Evolutionary conservation across 2,888 invertebrate genomes (phyloP).

Genomic region (Therioaphis trifolii): DNA sequence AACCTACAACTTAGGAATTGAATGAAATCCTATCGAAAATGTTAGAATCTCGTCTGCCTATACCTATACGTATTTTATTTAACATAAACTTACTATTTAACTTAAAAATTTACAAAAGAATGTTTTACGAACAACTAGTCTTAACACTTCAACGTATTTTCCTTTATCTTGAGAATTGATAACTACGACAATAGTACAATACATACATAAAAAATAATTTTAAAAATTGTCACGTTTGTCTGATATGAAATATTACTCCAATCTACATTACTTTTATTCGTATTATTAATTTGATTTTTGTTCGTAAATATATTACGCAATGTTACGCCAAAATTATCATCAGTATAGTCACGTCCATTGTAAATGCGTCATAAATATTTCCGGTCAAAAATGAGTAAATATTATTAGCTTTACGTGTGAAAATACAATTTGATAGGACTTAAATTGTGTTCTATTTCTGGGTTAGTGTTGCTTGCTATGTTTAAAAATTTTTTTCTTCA

Average conservation of each 20-base stretch:
- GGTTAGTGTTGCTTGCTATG: conserved; percentile 14
- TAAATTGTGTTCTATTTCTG: conserved; percentile 38
- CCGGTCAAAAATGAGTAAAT: conserved; percentile 22
- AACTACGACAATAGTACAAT: neutral
- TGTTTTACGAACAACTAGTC: neutral
- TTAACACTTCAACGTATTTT: neutral
- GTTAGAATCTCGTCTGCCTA: neutral
- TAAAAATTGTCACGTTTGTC: conserved; percentile 46
- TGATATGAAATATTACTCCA: neutral
- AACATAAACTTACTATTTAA: neutral
- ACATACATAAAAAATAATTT: neutral
- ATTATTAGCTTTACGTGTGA: neutral
- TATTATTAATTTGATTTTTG: conserved; percentile 38
- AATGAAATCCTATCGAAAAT: neutral
- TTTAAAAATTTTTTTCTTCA: neutral
- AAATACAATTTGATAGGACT: conserved; percentile 8
- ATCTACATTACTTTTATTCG: neutral
- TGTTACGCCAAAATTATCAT: neutral
- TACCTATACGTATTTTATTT: neutral
- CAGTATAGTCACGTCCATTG: conserved; percentile 36
- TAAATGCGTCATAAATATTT: conserved; percentile 55
- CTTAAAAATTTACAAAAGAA: neutral
- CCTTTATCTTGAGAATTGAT: neutral
- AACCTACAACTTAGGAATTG: neutral
- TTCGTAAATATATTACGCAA: conserved; percentile 30